Percentiles rank a stretch among this genome's conserved stretches.
These are phyloP conservation scores for Biston stratarius DNA, from an alignment of 2,888 invertebrate species.

Conservation along the genomic window DNA sequence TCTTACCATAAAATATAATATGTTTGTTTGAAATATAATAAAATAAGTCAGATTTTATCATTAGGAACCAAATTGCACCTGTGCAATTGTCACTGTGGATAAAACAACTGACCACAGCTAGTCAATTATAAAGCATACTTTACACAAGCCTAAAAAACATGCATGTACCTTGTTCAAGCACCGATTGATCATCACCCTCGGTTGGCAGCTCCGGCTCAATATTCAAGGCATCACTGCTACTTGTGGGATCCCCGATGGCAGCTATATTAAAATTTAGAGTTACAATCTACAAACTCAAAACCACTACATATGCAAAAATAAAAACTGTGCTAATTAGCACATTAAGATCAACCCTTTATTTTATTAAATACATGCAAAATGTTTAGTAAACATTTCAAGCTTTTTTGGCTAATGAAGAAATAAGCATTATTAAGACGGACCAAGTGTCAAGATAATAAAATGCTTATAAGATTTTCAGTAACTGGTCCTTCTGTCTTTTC, in stretches of 20 bases:
- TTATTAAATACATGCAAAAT: slow-evolving; percentile 12
- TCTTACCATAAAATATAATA: too few species aligned
- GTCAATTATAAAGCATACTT: background rate
- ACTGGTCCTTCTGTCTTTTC: background rate
- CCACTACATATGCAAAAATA: slow-evolving; percentile 30
- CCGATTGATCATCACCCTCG: slow-evolving; percentile 63
- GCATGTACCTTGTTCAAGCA: slow-evolving; percentile 65
- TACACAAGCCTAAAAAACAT: background rate
- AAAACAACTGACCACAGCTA: background rate
- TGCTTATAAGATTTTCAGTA: background rate
- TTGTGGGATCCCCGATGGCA: slow-evolving; percentile 75
- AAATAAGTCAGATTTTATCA: too few species aligned
- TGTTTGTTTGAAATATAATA: too few species aligned
- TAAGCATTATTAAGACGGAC: background rate
- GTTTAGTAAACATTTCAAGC: background rate
- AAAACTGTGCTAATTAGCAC: background rate
- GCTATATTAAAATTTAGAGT: slow-evolving; percentile 54
- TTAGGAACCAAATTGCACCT: background rate
- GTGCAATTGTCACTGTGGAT: background rate
- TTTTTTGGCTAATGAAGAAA: background rate
- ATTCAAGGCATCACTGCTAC: slow-evolving; percentile 78
- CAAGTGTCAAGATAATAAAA: background rate
- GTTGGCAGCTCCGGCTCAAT: slow-evolving; percentile 60
- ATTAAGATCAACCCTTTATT: slow-evolving; percentile 3
- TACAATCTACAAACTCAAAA: slow-evolving; percentile 31